Evolutionary conservation across 2,888 invertebrate species (phyloP).

Genomic region (Cylloceria caligata): DNA sequence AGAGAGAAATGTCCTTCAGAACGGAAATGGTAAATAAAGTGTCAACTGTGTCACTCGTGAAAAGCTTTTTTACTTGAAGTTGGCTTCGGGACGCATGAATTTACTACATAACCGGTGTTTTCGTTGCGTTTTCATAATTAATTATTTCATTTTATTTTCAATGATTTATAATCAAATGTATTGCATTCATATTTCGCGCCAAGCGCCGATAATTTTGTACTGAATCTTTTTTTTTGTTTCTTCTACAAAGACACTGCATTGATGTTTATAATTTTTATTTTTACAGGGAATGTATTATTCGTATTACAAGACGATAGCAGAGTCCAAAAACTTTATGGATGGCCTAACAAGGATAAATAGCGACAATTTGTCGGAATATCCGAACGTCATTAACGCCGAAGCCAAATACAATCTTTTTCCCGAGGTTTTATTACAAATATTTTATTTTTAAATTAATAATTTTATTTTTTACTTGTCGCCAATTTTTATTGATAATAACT

Average conservation of each 20-base stretch:
- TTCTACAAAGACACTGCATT: neutral
- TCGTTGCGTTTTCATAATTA: neutral
- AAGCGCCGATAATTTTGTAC: neutral
- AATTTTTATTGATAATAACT: neutral
- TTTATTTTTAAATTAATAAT: neutral
- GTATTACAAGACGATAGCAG: conserved; percentile 93
- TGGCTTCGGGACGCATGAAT: neutral
- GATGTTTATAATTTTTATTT: conserved; percentile 36
- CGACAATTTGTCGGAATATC: conserved; percentile 93
- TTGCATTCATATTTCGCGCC: conserved; percentile 4
- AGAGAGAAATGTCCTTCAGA: conserved; percentile 93
- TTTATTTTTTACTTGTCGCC: too few relatives aligned
- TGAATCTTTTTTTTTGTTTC: neutral
- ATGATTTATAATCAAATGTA: too few relatives aligned
- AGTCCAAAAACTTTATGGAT: conserved; percentile 87
- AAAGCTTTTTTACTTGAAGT: conserved; percentile 35
- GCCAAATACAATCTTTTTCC: conserved; percentile 94
- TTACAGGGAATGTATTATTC: conserved; percentile 93
- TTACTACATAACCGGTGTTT: conserved; percentile 5
- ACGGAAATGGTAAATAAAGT: conserved; percentile 90
- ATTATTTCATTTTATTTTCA: too few relatives aligned
- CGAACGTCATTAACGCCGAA: conserved; percentile 92
- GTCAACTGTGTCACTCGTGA: neutral
- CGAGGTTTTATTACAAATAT: conserved; percentile 86
- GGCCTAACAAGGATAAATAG: conserved; percentile 89